Base-by-base conservation (phyloP, 2,113 vertebrate genomes). In the Numida meleagris region DNA sequence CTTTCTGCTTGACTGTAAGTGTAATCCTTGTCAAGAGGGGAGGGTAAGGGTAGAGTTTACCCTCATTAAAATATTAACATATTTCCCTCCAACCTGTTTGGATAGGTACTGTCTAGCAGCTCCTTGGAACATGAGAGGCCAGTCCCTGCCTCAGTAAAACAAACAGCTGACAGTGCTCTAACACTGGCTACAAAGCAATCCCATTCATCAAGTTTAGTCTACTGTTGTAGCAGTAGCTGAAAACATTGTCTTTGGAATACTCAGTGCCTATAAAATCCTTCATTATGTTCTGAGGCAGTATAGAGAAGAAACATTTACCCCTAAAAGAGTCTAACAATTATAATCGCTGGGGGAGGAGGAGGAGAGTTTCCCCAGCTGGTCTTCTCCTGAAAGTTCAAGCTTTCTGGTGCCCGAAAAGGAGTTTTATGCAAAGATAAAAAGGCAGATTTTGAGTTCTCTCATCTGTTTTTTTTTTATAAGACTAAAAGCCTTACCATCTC, bases 401-500 rank as follows among this genome's bases (percentile, higher is more conserved):
- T 74, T 50, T 74, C 83, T 74, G 50, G 61, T 91, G 79, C 92
- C 40, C 61, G 75, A 95, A 74, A 75, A 94, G 84, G 38, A 79
- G 62, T 82, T 94, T 77, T 67, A 90, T 82, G 79, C 50, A 86
- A 80, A 93, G 84, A 66, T 53, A 38, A 61, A 57, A 31, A 82
- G 21, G 50, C 42, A 70, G 24, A 46, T 58, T 82, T 40, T 53
- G 27, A 58, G 48, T 77, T 40, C 10, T 59, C 45, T 62, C 5
- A 4, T 23, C 38, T 82, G 38, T 29, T 76, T 89, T 29, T n/a
- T n/a, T n/a, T 89, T 38, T 50, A 9, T 42, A 93, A 66, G 45
- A 74, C 57, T 4, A 71, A 89, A 8, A 9, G 7, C 15, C 98
- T 99, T 93, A 99, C 99, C 96, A 5, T 99, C 98, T 13, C 96